Base-by-base conservation (phyloP, 64 coral and sea anemone species). In the Montipora sp. region DNA sequence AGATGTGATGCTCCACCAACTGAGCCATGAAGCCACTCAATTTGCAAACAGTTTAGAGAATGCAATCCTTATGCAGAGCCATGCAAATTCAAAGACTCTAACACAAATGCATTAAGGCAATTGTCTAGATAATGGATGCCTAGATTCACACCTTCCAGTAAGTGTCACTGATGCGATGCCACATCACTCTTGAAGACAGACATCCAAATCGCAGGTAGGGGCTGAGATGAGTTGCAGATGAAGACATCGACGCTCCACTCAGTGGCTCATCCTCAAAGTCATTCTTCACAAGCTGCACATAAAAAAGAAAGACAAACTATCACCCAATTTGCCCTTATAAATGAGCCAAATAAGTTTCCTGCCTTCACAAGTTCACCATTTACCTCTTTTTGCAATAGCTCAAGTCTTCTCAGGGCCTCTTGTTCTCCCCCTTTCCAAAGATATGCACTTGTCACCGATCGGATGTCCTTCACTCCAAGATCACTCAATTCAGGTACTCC, bases 151-250 rank as follows among this genome's bases (percentile, higher is more conserved):
- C 27, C 27, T 27, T 27, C 27, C 27, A 27, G 47, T 93, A 93
- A 8, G 58, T 45, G 19, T 80, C 13, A 51, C 20, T 5, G 81
- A 11, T 20, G 75, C 60, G 48, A 74, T 36, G 75, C 88, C 87
- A 8, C 70, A 47, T 73, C 18, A 88, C 21, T 27, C 91, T 24
- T 59, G 91, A 76, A 18, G 91, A 93, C 5, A 93, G 91, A 83
- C 91, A 93, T 44, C 91, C 91, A 88, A 93, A 93, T 57, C 91
- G 79, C 15, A 93, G 75, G 53, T 87, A 93, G 2, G 91, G 91
- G 11, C 81, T 71, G 44, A 85, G n/a, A 36, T 85, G 70, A 63
- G 49, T n/a, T 13, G 3, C 11, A 5, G 16, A 48, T 85, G 59
- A 8, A 83, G 59, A 83, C 66, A 47, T 63, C 36, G 3, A 27